These are phyloP conservation scores for Acanthococcus lagerstroemiae DNA, from an alignment of 2,888 invertebrate species.

Conservation along the genomic window DNA sequence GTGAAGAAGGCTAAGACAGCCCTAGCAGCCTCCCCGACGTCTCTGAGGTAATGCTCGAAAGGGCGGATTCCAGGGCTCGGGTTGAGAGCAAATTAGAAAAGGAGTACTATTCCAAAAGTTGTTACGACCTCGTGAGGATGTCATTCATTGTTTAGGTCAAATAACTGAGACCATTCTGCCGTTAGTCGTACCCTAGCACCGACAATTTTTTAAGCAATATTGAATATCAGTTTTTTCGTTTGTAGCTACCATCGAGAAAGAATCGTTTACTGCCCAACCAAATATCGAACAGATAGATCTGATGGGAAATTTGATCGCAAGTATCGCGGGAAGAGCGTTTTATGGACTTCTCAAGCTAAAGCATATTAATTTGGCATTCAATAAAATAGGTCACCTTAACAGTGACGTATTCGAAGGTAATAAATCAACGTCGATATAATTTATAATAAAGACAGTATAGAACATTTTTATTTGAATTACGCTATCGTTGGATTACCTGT, in stretches of 20 bases:
- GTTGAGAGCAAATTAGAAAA: too few species aligned
- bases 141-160: too few species aligned
- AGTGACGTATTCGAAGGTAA: slow-evolving; percentile 67
- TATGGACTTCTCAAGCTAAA: slow-evolving; percentile 56
- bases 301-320: slow-evolving; percentile 64
- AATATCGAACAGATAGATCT: slow-evolving; percentile 65
- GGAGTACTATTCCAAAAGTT: too few species aligned
- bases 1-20: too few species aligned
- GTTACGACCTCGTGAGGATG: too few species aligned
- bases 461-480: neutral
- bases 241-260: slow-evolving; percentile 57
- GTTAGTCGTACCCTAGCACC: too few species aligned
- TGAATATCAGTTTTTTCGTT: slow-evolving; percentile 38
- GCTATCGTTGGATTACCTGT: neutral
- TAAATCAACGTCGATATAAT: neutral
- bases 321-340: slow-evolving; percentile 67
- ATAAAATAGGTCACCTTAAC: slow-evolving; percentile 68
- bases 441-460: too few species aligned
- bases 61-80: too few species aligned
- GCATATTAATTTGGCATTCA: slow-evolving; percentile 62
- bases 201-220: slow-evolving; percentile 8
- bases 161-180: too few species aligned
- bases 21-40: too few species aligned
- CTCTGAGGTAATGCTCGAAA: too few species aligned
- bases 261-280: slow-evolving; percentile 59